Percentiles rank a stretch among this genome's conserved stretches.
Evolutionary conservation across 2,113 vertebrate genomes (phyloP).

Genomic region (Ursus arctos): DNA sequence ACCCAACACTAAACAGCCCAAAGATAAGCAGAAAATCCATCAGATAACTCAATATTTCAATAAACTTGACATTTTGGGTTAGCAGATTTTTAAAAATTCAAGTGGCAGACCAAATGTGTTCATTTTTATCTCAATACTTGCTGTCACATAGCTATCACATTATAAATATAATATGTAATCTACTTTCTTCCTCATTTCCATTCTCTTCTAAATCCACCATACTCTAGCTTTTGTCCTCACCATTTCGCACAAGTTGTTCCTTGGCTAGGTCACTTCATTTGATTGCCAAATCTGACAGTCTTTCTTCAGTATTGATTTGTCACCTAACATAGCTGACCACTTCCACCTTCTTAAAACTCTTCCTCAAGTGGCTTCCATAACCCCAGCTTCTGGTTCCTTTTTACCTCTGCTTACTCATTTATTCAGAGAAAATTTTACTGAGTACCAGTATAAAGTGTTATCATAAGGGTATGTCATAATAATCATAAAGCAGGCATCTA

Average conservation of each 20-base stretch:
- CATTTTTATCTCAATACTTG: slow-evolving; percentile 1
- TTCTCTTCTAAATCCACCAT: background rate
- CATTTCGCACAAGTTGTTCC: background rate
- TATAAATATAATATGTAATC: background rate
- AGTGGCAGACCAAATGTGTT: background rate
- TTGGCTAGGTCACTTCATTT: background rate
- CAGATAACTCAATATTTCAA: background rate
- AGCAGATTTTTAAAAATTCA: slow-evolving; percentile 17
- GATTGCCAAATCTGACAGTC: background rate
- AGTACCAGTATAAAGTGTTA: background rate
- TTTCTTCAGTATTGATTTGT: slow-evolving; percentile 45
- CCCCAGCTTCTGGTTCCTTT: slow-evolving; percentile 44
- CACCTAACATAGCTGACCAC: background rate
- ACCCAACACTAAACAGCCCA: background rate
- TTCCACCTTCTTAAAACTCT: slow-evolving; percentile 57
- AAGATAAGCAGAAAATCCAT: background rate
- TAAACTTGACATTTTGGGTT: background rate
- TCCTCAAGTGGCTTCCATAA: background rate
- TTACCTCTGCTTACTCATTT: slow-evolving; percentile 5
- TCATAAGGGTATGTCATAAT: background rate
- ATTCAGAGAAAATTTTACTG: background rate
- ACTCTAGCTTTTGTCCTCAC: background rate
- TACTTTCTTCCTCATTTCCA: background rate
- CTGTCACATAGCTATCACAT: background rate
- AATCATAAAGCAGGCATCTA: background rate